phyloP scores from a whole-genome alignment of 2,888 invertebrate species.

The Cantharis lateralis region DNA sequence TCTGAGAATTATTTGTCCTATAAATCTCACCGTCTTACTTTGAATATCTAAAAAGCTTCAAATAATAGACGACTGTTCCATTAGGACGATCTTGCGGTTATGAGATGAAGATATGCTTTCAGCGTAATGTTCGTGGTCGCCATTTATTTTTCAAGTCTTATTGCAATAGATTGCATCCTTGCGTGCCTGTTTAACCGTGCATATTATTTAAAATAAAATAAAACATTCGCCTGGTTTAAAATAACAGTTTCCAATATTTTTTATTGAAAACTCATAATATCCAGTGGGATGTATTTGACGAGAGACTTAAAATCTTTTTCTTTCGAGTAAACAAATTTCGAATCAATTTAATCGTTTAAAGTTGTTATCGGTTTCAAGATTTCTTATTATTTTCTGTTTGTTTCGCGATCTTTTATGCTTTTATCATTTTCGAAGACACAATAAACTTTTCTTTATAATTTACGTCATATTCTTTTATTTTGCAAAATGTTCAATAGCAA shows the following conservation, averaged over 20 bases:
- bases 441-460: constrained; percentile 49
- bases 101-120: constrained; percentile 47
- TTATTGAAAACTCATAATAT: neutral
- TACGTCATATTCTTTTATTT: constrained; percentile 50
- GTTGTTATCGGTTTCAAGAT: neutral
- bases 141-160: constrained; percentile 4
- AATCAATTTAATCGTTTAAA: constrained; percentile 40
- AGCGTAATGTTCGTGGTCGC: constrained; percentile 40
- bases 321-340: constrained; percentile 39
- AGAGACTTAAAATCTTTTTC: neutral
- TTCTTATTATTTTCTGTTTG: constrained; percentile 51
- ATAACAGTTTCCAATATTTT: neutral
- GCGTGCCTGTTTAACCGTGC: neutral
- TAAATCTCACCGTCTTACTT: constrained; percentile 46
- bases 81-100: constrained; percentile 45
- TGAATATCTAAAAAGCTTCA: constrained; percentile 44
- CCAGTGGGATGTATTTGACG: too few relatives aligned
- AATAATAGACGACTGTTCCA: constrained; percentile 47
- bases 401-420: constrained; percentile 53
- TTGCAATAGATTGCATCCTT: constrained; percentile 14
- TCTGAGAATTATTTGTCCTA: constrained; percentile 43
- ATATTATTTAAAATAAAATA: neutral
- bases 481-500: constrained; percentile 52
- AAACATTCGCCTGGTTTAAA: neutral
- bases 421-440: constrained; percentile 52